These are phyloP conservation scores for Lacerta viridis DNA, from an alignment of 2,797 vertebrate species.

Conservation along the genomic window DNA sequence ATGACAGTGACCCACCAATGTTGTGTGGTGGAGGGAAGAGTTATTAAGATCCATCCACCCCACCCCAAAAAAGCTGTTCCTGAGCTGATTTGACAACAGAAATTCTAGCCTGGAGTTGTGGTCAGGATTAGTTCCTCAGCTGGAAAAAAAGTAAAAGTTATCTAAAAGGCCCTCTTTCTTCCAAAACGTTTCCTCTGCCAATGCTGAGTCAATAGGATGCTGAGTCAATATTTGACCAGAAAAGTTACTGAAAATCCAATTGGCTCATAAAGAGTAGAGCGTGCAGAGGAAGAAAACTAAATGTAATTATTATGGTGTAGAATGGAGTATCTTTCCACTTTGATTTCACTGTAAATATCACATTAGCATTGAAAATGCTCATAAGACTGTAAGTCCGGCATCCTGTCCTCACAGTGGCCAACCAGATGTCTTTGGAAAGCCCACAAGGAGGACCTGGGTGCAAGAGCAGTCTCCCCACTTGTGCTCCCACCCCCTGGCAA, in stretches of 20 bases:
- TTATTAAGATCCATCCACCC: not conserved
- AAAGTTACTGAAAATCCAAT: constrained; percentile 48
- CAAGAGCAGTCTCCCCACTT: no score
- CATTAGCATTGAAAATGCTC: not conserved
- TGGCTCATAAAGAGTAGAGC: constrained; percentile 43
- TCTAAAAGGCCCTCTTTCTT: constrained; percentile 44
- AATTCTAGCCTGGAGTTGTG: not conserved
- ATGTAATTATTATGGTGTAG: constrained; percentile 60
- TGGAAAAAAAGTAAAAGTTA: constrained; percentile 30
- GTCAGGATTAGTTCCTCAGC: not conserved
- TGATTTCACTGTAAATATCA: constrained; percentile 36
- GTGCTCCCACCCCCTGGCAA: no score
- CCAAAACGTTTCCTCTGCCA: constrained; percentile 49
- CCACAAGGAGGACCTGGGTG: no score
- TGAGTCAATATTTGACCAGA: constrained; percentile 59
- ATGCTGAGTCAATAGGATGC: constrained; percentile 42
- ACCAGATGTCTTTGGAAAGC: no score
- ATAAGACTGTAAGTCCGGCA: not conserved
- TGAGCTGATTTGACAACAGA: constrained; percentile 14
- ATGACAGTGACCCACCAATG: no score
- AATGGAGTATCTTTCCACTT: constrained; percentile 44
- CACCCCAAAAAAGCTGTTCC: not conserved
- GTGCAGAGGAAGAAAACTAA: constrained; percentile 58
- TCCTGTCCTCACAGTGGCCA: no score
- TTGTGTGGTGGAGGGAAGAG: no score